Base-by-base conservation (phyloP, 2,888 invertebrate species). In the Mesorhabditis spiculigera region DNA sequence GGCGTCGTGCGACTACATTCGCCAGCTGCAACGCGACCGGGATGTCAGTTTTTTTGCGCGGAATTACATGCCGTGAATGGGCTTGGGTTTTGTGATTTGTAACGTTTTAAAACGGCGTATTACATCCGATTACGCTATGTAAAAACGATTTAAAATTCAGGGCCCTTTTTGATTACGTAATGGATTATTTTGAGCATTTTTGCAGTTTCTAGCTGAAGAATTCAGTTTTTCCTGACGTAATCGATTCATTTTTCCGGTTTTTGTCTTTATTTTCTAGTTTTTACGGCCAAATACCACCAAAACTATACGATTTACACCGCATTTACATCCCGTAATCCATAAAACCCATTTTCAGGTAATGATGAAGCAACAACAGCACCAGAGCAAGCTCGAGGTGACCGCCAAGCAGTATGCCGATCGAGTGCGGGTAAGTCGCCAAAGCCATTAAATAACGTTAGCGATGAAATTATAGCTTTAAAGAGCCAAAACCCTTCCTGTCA, bases 1-100 rank as follows among this genome's bases (percentile, higher is more conserved):
- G 88, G 95, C 95, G 61, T 94, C 95, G 6, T 96, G 96, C 69
- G 96, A 97, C 87, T 97, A 95, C 87, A 95, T 97, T 82, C 92
- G 93, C 86, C 91, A 92, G 75, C 87, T 97, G 70, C 92, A 89
- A 79, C 84, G 86, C 65, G 90, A 90, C 73, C 90, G 92, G 71
- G 91, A 91, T 69, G 89, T 91, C 79, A 50, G 58, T 50, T 28
- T 28, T 28, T 28, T 28, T 28, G 28, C 28, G 88, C 93, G 76
- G 91, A 91, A 81, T 91, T 91, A 5, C n/a, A n/a, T 63, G 58
- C 3, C 28, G 28, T 28, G 3, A 28, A 28, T 28, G 28, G 28
- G 28, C 28, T 28, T 28, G 28, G 28, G 28, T 28, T 28, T 28
- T 28, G 28, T 28, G 28, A 28, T 28, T 28, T 28, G 28, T 28